phyloP scores from a whole-genome alignment of 2,797 vertebrate species.

The Semotilus atromaculatus region DNA sequence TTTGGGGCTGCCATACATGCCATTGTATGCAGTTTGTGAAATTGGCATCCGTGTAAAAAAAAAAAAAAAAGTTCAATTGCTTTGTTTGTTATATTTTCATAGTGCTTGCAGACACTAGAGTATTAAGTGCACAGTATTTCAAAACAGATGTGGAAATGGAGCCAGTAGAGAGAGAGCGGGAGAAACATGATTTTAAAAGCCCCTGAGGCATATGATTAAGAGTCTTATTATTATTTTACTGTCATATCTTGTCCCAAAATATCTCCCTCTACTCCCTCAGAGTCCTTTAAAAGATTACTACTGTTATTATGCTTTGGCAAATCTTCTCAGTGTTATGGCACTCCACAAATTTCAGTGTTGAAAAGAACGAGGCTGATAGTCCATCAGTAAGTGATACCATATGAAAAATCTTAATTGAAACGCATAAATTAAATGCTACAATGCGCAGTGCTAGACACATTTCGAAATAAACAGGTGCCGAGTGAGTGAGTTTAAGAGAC shows the following conservation, averaged over 20 bases:
- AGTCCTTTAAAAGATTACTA: constrained; percentile 21
- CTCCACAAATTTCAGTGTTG: constrained; percentile 27
- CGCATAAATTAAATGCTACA: constrained; percentile 11
- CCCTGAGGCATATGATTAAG: constrained; percentile 19
- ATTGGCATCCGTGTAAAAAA: neutral
- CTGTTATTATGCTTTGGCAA: constrained; percentile 18
- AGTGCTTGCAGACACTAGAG: constrained; percentile 8
- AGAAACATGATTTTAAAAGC: constrained; percentile 25
- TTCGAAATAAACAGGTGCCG: constrained; percentile 21
- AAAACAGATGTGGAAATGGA: constrained; percentile 38
- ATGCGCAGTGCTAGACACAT: neutral
- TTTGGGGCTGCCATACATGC: neutral
- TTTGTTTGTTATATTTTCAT: constrained; percentile 33
- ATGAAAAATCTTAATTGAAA: constrained; percentile 16
- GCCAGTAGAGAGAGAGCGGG: neutral
- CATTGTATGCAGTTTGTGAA: neutral
- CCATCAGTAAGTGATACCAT: constrained; percentile 4
- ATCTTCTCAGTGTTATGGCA: constrained; percentile 1
- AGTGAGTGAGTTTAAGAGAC: constrained; percentile 28
- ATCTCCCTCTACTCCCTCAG: constrained; percentile 25
- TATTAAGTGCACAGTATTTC: constrained; percentile 37
- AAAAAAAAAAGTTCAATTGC: constrained; percentile 22
- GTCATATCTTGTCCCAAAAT: constrained; percentile 32
- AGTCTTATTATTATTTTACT: constrained; percentile 17
- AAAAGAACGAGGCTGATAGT: neutral